A percentile compares a stretch with the other conserved stretches of the same genome.
Evolutionary conservation across 2,113 vertebrate genomes (phyloP).

Genomic region (Platanista minor): DNA sequence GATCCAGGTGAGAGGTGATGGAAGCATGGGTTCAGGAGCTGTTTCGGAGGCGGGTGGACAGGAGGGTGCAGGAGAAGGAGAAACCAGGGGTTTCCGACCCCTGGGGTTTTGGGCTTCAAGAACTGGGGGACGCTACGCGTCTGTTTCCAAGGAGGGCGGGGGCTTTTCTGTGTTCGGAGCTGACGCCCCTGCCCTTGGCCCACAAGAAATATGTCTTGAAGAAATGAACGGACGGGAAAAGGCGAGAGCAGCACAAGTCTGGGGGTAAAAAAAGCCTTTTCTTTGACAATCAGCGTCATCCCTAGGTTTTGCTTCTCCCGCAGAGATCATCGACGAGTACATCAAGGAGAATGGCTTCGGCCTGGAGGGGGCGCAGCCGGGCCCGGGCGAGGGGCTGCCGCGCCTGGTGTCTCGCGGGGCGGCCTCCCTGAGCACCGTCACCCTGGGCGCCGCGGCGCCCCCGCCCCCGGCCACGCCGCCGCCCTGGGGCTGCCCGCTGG

Average conservation of each 20-base stretch:
- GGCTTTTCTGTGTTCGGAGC: background rate
- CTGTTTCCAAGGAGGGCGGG: background rate
- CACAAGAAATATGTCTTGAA: background rate
- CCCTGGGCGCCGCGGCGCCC: slow-evolving; percentile 26
- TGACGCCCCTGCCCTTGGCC: too few relatives aligned
- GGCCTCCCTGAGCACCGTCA: slow-evolving; percentile 48
- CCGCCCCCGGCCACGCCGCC: slow-evolving; percentile 44
- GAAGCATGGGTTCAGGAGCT: background rate
- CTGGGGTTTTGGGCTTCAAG: background rate
- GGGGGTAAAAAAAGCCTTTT: background rate
- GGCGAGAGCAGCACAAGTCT: background rate
- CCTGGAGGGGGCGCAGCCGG: slow-evolving; percentile 39
- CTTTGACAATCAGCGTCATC: background rate
- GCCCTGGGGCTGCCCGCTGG: slow-evolving; percentile 54
- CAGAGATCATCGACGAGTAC: slow-evolving; percentile 86
- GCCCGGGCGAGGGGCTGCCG: slow-evolving; percentile 16
- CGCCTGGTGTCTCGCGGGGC: slow-evolving; percentile 64
- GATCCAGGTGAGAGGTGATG: background rate
- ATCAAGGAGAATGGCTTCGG: slow-evolving; percentile 76
- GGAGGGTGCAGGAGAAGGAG: background rate
- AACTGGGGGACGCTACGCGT: too few relatives aligned
- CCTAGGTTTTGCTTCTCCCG: background rate
- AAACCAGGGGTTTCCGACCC: background rate
- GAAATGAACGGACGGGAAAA: background rate
- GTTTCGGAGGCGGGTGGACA: background rate